Evolutionary conservation across 2,797 vertebrate species (phyloP), one percentile per base, ranked within the genome.

Genomic region (Heliangelus exortis): DNA sequence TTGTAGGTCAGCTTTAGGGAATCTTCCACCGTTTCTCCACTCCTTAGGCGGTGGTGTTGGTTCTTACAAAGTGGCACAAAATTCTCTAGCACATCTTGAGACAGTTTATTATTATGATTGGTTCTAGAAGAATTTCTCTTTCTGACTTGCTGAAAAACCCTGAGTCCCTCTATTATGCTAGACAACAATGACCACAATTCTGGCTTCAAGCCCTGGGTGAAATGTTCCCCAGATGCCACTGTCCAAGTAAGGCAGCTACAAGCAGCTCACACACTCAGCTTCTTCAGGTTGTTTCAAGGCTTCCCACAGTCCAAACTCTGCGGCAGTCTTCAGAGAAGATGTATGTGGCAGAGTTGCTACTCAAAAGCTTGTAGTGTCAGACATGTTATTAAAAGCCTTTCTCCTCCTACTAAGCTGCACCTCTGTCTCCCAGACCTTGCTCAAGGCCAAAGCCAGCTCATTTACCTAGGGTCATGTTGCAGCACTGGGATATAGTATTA

Each of bases 111-210:
- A 54, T 62, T 69, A 62, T 7, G 54, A 55, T 16, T 59, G 19
- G 41, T 90, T 91, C 71, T 31, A 82, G 69, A 43, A 69, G n/a
- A 68, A 16, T 22, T 78, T 80, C 51, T 26, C 48, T 80, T 91
- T 81, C 69, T 78, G 66, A 51, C 33, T 76, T 25, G 8, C 2
- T 53, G 75, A 87, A 93, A 86, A 88, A 31, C 33, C 22, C 41
- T 2, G 4, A 75, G 55, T 75, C 34, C 66, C 67, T 87, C 57
- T 74, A 36, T 75, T 68, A 66, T 18, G 29, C 50, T 82, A 59
- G 75, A 83, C 84, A 87, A 61, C 23, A 62, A 78, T 2, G 9
- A 89, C 48, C 78, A 57, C 53, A 90, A 21, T 76, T 85, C 61
- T 93, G 84, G 78, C 48, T 36, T 90, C 25, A 71, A 87, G 81